phyloP scores from a whole-genome alignment of 1,140 invertebrate species.

The Drosophila oshimai region DNA sequence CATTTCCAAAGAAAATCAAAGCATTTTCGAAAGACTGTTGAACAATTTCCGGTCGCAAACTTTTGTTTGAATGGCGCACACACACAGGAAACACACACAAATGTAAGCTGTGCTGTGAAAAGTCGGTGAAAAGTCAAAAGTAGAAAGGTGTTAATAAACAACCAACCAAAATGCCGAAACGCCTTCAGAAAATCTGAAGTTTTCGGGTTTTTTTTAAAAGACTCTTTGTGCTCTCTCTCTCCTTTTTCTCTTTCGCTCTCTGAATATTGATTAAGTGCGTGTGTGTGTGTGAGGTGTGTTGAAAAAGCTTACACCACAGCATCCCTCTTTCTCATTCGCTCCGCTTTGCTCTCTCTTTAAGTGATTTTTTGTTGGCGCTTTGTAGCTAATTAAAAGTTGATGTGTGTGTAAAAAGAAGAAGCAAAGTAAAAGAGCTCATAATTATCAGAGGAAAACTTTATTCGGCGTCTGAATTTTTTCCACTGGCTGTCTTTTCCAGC shows the following conservation, averaged over 20 bases:
- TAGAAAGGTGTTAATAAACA: slow-evolving; percentile 66
- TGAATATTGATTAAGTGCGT: slow-evolving; percentile 35
- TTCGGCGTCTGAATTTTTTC: slow-evolving; percentile 74
- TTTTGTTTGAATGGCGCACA: slow-evolving; percentile 7
- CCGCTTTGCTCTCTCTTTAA: slow-evolving; percentile 22
- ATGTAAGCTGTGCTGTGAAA: slow-evolving; percentile 3
- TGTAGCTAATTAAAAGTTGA: slow-evolving; percentile 79
- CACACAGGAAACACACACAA: background rate
- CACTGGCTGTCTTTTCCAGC: slow-evolving; percentile 64
- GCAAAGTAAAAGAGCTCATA: slow-evolving; percentile 34
- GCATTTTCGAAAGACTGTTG: too few species aligned
- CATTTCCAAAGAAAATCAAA: too few species aligned
- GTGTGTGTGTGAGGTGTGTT: slow-evolving; percentile 36
- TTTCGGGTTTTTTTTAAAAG: slow-evolving; percentile 12
- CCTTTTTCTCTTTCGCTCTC: background rate
- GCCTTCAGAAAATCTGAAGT: slow-evolving; percentile 33
- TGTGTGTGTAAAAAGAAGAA: slow-evolving; percentile 18
- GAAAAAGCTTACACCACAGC: slow-evolving; percentile 36
- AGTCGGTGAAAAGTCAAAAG: slow-evolving; percentile 27
- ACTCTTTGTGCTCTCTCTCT: slow-evolving; percentile 1
- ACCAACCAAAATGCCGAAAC: slow-evolving; percentile 72
- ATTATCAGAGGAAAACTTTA: slow-evolving; percentile 74
- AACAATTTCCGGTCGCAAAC: background rate
- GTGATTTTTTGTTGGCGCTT: slow-evolving; percentile 72
- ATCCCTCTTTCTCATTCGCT: slow-evolving; percentile 7